phyloP scores from a whole-genome alignment of 2,888 invertebrate species.

The Nephrotoma appendiculata region DNA sequence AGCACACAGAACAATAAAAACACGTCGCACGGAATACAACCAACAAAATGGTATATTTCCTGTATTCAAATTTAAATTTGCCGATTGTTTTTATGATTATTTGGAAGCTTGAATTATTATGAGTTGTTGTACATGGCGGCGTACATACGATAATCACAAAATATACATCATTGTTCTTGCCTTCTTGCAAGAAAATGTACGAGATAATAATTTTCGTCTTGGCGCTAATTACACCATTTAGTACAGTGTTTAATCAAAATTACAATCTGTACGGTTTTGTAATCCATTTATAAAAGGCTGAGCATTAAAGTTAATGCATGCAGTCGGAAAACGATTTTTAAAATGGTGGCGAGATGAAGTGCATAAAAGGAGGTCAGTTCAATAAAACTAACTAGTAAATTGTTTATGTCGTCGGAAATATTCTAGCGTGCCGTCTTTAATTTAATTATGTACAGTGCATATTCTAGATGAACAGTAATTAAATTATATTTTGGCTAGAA shows the following conservation, averaged over 20 bases:
- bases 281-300: background rate
- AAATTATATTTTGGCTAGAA: background rate
- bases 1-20: background rate
- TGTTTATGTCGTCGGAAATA: background rate
- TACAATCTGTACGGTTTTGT: background rate
- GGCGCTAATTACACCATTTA: background rate
- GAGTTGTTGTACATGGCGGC: background rate
- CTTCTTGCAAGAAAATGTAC: background rate
- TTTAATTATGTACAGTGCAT: background rate
- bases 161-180: background rate
- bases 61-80: background rate
- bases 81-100: background rate
- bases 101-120: background rate
- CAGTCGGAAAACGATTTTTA: background rate
- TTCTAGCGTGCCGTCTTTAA: background rate
- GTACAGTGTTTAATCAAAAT: background rate
- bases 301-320: too few species aligned
- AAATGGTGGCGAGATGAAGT: background rate
- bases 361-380: background rate
- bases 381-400: background rate
- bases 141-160: background rate
- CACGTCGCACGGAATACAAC: background rate
- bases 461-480: background rate
- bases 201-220: background rate
- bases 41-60: background rate